Conservation (phyloP, 2,113 vertebrate species). For the Myiozetetes cayanensis region DNA sequence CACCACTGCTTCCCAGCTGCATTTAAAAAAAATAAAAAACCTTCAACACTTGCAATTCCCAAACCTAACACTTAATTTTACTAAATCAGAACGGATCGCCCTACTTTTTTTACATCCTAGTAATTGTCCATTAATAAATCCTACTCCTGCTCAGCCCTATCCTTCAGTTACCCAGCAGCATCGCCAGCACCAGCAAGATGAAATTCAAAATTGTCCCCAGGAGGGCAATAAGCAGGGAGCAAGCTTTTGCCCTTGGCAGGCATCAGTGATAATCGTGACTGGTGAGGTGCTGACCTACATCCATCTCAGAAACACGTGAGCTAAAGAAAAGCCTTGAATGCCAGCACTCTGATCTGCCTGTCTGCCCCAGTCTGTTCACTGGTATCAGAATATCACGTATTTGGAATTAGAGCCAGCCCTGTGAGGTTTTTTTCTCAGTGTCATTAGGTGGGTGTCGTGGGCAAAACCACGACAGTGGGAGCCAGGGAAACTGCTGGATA, state of each 20-base stretch:
- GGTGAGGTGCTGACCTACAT: slow-evolving; percentile 18
- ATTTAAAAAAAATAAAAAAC: not conserved
- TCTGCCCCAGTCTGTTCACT: not conserved
- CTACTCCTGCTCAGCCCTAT: not conserved
- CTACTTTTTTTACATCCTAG: not conserved
- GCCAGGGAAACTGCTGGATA: not conserved
- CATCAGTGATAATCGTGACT: not conserved
- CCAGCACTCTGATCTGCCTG: not conserved
- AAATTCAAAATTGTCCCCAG: not conserved
- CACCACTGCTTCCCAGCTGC: not conserved
- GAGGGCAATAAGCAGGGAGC: not conserved
- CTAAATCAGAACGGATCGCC: slow-evolving; percentile 4
- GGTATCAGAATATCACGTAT: not conserved
- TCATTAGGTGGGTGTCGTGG: accelerated
- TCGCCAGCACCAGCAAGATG: not conserved
- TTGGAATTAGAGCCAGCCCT: not conserved
- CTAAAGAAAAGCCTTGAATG: not conserved
- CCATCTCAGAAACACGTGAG: not conserved
- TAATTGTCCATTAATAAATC: slow-evolving; percentile 49
- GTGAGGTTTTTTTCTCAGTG: not conserved
- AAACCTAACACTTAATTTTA: not conserved
- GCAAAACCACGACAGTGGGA: too few species aligned
- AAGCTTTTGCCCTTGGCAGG: slow-evolving; percentile 43
- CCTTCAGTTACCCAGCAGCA: not conserved
- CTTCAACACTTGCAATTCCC: not conserved